Evolutionary conservation across 2,888 invertebrate genomes (phyloP).

Genomic region (Oasisia sp.): DNA sequence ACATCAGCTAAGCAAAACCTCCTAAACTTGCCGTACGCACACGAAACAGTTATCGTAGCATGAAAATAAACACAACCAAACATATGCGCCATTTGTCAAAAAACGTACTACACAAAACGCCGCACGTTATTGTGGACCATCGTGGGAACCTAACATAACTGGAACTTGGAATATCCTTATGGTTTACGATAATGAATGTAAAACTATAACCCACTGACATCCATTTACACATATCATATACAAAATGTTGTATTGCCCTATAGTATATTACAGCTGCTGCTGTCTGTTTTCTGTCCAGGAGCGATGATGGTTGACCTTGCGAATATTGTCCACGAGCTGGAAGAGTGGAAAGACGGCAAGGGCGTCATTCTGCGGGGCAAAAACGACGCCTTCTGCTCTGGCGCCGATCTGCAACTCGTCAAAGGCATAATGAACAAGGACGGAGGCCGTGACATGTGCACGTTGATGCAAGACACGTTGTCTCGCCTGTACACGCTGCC

Average conservation of each 20-base stretch:
- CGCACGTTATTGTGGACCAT: neutral
- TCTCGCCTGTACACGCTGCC: conserved; percentile 66
- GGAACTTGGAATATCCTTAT: neutral
- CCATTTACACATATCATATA: neutral
- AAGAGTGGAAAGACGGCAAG: conserved; percentile 67
- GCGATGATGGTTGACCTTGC: conserved; percentile 70
- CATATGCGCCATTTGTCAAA: neutral
- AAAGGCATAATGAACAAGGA: conserved; percentile 47
- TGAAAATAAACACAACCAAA: neutral
- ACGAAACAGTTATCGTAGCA: neutral
- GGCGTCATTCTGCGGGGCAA: conserved; percentile 67
- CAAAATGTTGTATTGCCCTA: neutral
- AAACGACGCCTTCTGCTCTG: conserved; percentile 69
- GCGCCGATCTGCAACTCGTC: conserved; percentile 66
- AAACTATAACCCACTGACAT: neutral
- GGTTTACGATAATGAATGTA: neutral
- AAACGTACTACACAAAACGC: neutral
- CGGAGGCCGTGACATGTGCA: conserved; percentile 65
- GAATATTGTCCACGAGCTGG: conserved; percentile 65
- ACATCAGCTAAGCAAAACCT: neutral
- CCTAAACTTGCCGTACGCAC: neutral
- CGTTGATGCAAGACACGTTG: conserved; percentile 67
- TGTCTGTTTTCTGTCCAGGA: conserved; percentile 59
- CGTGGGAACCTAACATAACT: neutral
- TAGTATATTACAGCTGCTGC: neutral